phyloP scores from a whole-genome alignment of 2,797 vertebrate genomes.

The Macropodus opercularis region DNA sequence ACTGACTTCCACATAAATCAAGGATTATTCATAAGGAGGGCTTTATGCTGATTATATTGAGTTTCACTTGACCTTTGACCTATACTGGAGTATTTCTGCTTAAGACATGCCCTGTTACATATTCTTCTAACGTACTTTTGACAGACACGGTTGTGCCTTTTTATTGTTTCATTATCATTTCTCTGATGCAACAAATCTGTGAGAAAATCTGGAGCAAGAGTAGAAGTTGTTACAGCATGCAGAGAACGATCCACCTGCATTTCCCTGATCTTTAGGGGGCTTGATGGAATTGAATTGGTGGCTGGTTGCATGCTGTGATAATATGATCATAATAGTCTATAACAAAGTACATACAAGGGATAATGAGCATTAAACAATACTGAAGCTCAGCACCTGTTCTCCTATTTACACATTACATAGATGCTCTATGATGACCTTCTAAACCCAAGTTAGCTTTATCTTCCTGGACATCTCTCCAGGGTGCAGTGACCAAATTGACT shows the following conservation, averaged over 20 bases:
- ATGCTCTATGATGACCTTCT: slow-evolving; percentile 25
- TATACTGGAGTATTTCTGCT: neutral
- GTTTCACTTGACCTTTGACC: neutral
- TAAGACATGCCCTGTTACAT: neutral
- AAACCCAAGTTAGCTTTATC: slow-evolving; percentile 42
- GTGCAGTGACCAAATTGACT: slow-evolving; percentile 39
- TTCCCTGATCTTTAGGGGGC: too few relatives aligned
- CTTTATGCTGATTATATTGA: neutral
- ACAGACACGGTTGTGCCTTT: neutral
- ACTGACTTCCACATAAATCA: too few relatives aligned
- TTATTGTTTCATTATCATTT: neutral
- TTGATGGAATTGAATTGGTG: too few relatives aligned
- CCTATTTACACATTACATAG: slow-evolving; percentile 20
- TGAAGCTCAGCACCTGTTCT: slow-evolving; percentile 14
- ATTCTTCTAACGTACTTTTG: neutral
- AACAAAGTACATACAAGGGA: slow-evolving; percentile 6
- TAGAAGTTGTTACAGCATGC: neutral
- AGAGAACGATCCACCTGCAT: neutral
- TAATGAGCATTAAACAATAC: slow-evolving; percentile 8
- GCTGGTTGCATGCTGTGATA: too few relatives aligned
- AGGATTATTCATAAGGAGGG: too few relatives aligned
- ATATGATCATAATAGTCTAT: neutral
- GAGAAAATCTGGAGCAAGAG: slow-evolving; percentile 3
- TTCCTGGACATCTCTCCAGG: slow-evolving; percentile 17
- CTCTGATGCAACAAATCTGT: neutral